Percentiles rank a stretch among this genome's conserved stretches.
Evolutionary conservation across 2,888 invertebrate species (phyloP).

Genomic region (Stenotaenia linearis): DNA sequence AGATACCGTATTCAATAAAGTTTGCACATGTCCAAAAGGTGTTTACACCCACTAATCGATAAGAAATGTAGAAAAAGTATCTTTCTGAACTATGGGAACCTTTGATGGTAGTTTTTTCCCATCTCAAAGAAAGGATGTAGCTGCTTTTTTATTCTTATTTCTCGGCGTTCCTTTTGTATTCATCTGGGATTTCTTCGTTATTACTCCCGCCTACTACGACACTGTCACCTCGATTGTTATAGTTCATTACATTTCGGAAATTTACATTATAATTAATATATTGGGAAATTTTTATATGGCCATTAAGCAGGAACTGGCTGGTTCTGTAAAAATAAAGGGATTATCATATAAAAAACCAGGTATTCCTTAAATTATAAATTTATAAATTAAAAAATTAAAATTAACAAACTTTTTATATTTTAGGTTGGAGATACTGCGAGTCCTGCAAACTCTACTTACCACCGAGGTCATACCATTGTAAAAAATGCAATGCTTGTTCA

Average conservation of each 20-base stretch:
- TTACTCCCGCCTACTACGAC: slow-evolving; percentile 43
- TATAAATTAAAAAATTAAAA: background rate
- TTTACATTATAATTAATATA: slow-evolving; percentile 45
- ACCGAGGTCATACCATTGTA: slow-evolving; percentile 72
- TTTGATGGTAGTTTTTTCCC: background rate
- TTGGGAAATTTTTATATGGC: slow-evolving; percentile 45
- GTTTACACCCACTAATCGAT: no score
- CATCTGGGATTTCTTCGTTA: slow-evolving; percentile 44
- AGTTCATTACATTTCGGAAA: slow-evolving; percentile 42
- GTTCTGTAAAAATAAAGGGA: slow-evolving; percentile 41
- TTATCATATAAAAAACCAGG: slow-evolving; percentile 45
- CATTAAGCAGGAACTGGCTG: slow-evolving; percentile 45
- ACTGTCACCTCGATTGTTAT: slow-evolving; percentile 34
- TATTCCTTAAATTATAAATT: background rate
- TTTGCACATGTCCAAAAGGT: no score
- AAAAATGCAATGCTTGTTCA: slow-evolving; percentile 74
- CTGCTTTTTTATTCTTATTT: slow-evolving; percentile 31
- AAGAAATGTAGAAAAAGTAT: no score
- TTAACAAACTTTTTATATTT: background rate
- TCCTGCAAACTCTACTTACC: slow-evolving; percentile 58
- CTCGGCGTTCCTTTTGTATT: slow-evolving; percentile 41
- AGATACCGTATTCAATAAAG: no score
- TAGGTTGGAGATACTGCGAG: slow-evolving; percentile 54
- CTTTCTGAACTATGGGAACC: no score
- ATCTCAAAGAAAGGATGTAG: background rate